Evolutionary conservation across 2,113 vertebrate species (phyloP), one percentile per base, ranked within the genome.

Genomic region (Agapornis roseicollis): DNA sequence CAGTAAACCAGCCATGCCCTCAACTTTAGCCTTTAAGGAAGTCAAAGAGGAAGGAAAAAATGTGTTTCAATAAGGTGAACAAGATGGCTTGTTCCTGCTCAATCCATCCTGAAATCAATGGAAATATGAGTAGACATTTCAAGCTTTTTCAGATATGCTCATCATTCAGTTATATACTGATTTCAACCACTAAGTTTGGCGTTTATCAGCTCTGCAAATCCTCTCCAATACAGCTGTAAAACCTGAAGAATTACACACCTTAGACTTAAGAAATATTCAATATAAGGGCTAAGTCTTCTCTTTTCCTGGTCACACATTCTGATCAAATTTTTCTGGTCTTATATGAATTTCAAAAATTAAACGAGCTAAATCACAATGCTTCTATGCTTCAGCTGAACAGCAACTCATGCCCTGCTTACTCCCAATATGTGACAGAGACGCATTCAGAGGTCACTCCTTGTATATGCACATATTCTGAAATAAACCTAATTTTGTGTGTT

Each of bases 211-310:
- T 23, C 68, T 49, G 16, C 20, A 70, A 52, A 44, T 80, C 47
- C 42, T 2, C 8, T 63, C 12, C 24, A 37, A 11, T 11, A 19
- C 9, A 69, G 4, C 7, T 65, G 23, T 35, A 83, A 92, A 90
- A 49, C 1, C 6, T 17, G 14, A 85, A 29, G 17, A 58, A 52
- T 17, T 37, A 42, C 60, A 28, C 3, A 3, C 3, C 77, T 70
- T 9, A 56, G 9, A 47, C 22, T 35, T 55, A 8, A 80, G 72
- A 93, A 72, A 65, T 78, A 63, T 17, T 66, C 7, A 66, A 13
- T 11, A 6, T 44, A 7, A 17, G 5, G 6, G 4, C 11, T 53
- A 6, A 28, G 19, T 24, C 1, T 2, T 35, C 20, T 24, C 23
- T 31, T 49, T 39, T 70, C 11, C 6, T 70, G 15, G 10, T 60